phyloP scores from a whole-genome alignment of 2,888 invertebrate genomes.

The Hirtodrosophila histrioides region DNA sequence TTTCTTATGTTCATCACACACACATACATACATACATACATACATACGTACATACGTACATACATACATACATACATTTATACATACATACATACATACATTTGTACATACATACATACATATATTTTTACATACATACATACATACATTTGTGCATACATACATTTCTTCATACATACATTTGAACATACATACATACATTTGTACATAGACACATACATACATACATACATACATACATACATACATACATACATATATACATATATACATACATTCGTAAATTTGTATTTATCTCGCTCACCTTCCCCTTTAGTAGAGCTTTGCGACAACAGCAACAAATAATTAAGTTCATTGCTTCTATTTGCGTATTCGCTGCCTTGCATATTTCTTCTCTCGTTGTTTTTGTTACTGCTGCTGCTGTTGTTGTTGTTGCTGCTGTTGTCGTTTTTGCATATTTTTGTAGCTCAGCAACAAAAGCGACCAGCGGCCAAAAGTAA shows the following conservation, averaged over 20 bases:
- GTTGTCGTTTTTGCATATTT: slow-evolving; percentile 53
- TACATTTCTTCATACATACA: too few relatives aligned
- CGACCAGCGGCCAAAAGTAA: slow-evolving; percentile 62
- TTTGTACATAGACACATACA: too few relatives aligned
- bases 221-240: too few relatives aligned
- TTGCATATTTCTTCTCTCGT: slow-evolving; percentile 53
- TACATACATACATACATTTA: background rate
- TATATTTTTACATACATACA: too few relatives aligned
- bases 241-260: background rate
- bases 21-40: too few relatives aligned
- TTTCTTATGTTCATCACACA: too few relatives aligned
- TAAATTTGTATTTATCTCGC: slow-evolving; percentile 24
- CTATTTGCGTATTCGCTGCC: slow-evolving; percentile 73
- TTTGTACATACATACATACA: too few relatives aligned
- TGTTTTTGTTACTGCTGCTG: background rate
- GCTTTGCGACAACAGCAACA: slow-evolving; percentile 58
- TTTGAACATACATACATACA: too few relatives aligned
- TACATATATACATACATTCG: background rate
- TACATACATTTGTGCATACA: too few relatives aligned
- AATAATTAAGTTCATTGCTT: slow-evolving; percentile 82
- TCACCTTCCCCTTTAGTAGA: slow-evolving; percentile 44
- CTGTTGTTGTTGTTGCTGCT: slow-evolving; percentile 32
- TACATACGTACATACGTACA: background rate
- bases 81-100: too few relatives aligned
- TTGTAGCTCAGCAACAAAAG: slow-evolving; percentile 75